Evolutionary conservation across 2,797 vertebrate genomes (phyloP).

Genomic region (Prionace glauca): DNA sequence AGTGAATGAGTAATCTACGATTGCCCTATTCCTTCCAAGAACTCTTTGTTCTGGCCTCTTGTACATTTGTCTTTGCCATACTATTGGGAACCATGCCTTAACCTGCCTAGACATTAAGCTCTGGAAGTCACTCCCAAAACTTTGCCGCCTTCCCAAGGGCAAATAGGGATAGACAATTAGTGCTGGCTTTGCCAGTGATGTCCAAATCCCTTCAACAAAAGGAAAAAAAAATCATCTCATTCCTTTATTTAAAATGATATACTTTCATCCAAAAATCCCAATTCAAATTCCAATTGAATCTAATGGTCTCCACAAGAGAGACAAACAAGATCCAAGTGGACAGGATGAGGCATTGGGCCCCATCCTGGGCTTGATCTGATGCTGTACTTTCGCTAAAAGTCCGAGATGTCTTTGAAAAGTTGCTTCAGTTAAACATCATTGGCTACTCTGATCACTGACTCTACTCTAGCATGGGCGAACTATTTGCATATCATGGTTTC

Average conservation of each 20-base stretch:
- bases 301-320: too few relatives aligned
- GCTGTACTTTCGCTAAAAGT: too few relatives aligned
- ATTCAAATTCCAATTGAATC: too few relatives aligned
- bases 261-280: too few relatives aligned
- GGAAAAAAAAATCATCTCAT: neutral
- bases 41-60: neutral
- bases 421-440: too few relatives aligned
- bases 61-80: neutral
- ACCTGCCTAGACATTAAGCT: neutral
- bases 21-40: neutral
- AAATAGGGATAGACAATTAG: neutral
- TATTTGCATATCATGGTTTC: too few relatives aligned
- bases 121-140: neutral
- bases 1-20: neutral
- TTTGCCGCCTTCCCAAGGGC: neutral
- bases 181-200: neutral
- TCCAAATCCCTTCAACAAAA: neutral
- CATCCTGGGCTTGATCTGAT: too few relatives aligned
- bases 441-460: too few relatives aligned
- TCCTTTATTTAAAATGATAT: neutral
- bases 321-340: too few relatives aligned
- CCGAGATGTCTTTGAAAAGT: too few relatives aligned
- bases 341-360: too few relatives aligned
- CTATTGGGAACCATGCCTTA: neutral
- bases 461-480: too few relatives aligned